Evolutionary conservation across 2,888 invertebrate genomes (phyloP).

Genomic region (Euclidia mi): DNA sequence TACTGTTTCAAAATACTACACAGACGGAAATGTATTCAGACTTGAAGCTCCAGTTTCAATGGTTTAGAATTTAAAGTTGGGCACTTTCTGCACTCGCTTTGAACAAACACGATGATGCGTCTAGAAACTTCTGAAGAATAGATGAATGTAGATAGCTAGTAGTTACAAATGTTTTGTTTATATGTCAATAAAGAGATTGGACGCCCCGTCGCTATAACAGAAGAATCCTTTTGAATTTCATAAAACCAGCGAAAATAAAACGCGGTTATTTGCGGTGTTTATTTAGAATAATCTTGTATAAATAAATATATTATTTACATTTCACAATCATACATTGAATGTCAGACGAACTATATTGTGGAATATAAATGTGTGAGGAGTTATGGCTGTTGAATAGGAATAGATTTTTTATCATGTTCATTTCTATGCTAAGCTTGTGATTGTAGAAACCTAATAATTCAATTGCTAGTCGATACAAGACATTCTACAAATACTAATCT

Average conservation of each 20-base stretch:
- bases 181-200: constrained; percentile 51
- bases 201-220: constrained; percentile 22
- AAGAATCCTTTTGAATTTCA: constrained; percentile 32
- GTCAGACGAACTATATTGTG: constrained; percentile 1
- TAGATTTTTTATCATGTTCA: background rate
- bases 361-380: constrained; percentile 6
- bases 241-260: constrained; percentile 36
- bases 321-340: constrained; percentile 1
- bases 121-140: constrained; percentile 82
- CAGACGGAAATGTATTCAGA: constrained; percentile 53
- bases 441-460: background rate
- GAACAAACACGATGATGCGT: constrained; percentile 78
- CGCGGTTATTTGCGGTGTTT: constrained; percentile 21
- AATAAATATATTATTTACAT: constrained; percentile 25
- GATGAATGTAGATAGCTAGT: constrained; percentile 57
- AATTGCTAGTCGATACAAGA: background rate
- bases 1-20: constrained; percentile 40
- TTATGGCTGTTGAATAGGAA: constrained; percentile 7
- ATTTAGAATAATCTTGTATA: constrained; percentile 25
- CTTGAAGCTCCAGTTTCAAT: constrained; percentile 64
- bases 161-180: constrained; percentile 67
- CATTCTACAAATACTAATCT: background rate
- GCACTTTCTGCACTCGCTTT: constrained; percentile 72
- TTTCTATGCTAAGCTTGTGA: background rate
- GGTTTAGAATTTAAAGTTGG: constrained; percentile 71